phyloP scores from a whole-genome alignment of 2,113 vertebrate genomes.

The Rhinopithecus roxellana region DNA sequence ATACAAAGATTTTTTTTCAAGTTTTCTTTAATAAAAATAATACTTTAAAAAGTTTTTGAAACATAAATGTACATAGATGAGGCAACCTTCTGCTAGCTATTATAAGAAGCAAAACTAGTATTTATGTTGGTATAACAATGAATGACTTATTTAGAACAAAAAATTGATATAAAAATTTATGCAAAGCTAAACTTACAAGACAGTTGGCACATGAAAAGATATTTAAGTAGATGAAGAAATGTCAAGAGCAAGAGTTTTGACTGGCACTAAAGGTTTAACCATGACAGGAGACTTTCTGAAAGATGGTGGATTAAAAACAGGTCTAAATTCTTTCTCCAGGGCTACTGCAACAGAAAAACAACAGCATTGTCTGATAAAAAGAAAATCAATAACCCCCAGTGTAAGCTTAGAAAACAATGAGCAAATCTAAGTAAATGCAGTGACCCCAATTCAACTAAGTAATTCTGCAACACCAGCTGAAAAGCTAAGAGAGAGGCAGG shows the following conservation, averaged over 20 bases:
- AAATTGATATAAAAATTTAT: neutral
- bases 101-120: slow-evolving; percentile 14
- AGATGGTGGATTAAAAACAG: neutral
- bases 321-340: neutral
- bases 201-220: neutral
- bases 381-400: neutral
- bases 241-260: slow-evolving; percentile 15
- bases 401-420: slow-evolving; percentile 31
- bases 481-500: neutral
- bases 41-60: neutral
- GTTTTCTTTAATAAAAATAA: slow-evolving; percentile 7
- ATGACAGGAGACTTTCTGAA: neutral
- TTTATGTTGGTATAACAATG: neutral
- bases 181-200: slow-evolving; percentile 42
- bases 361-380: neutral
- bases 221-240: neutral
- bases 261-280: neutral
- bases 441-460: neutral
- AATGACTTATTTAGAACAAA: slow-evolving; percentile 50
- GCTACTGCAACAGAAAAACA: neutral
- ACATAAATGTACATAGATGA: neutral
- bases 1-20: neutral
- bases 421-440: neutral
- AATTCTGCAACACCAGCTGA: neutral
- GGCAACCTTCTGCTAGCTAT: neutral